phyloP scores from a whole-genome alignment of 1,140 invertebrate genomes.

The Microplitis demolitor region DNA sequence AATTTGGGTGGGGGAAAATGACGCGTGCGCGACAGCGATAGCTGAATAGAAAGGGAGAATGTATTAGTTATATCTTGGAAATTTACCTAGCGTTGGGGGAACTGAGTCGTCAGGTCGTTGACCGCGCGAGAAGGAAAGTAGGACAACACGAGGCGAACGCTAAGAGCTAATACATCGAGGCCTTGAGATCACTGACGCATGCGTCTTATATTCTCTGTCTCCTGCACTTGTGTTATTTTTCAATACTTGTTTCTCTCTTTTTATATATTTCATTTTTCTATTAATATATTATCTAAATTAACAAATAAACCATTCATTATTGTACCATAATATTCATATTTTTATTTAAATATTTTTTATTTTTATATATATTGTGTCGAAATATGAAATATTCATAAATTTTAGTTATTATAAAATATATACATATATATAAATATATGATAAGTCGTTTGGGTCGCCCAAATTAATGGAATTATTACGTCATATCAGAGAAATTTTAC shows the following conservation, averaged over 20 bases:
- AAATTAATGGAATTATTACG: background rate
- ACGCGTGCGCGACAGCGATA: conserved; percentile 16
- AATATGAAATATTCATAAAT: background rate
- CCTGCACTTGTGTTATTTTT: conserved; percentile 10
- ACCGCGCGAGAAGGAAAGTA: conserved; percentile 60
- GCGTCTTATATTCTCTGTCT: conserved; percentile 31
- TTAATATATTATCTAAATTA: background rate
- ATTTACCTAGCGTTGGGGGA: conserved; percentile 45
- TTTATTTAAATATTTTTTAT: background rate
- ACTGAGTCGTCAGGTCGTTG: conserved; percentile 47
- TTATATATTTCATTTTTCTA: background rate
- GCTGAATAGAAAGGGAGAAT: conserved; percentile 15
- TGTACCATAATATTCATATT: background rate
- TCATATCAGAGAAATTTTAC: background rate
- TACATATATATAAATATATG: background rate
- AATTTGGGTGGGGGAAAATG: conserved; percentile 2
- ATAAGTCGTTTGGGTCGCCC: background rate
- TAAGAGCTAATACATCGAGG: conserved; percentile 46
- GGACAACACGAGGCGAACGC: conserved; percentile 53
- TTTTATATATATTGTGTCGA: background rate
- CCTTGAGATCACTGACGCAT: conserved; percentile 52
- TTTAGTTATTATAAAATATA: background rate
- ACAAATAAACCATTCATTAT: background rate
- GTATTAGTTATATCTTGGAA: conserved; percentile 55
- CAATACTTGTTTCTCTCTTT: conserved; percentile 1